Evolutionary conservation across 1,140 invertebrate genomes (phyloP), one percentile per base, ranked within the genome.

Genomic region (Danaus plexippus): DNA sequence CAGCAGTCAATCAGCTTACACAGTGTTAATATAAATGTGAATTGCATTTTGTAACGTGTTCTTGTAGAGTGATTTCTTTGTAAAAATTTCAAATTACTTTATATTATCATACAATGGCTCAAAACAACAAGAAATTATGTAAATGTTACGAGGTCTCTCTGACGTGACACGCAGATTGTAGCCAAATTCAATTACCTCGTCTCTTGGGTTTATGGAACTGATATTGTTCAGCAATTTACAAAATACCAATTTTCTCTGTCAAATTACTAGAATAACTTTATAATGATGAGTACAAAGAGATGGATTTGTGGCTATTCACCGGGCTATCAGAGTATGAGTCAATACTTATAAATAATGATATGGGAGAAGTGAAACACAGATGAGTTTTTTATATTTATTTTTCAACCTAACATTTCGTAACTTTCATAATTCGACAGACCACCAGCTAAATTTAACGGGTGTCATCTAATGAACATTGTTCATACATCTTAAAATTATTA

Each of bases 351-450:
- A 32, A 32, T 32, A 32, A 54, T 54, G 41, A 10, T 9, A 15
- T 45, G 1, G 15, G 7, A 32, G 32, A 55, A 83, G 69, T 77
- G 59, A 85, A 80, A 82, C 60, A 63, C 66, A 73, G 52, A 75
- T 77, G 66, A 57, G 64, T 68, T 73, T 84, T 66, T 81, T 75
- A 72, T 61, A 75, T 86, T 83, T 86, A 84, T 84, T 81, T 79
- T 84, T 86, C 80, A 86, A 86, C 77, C 82, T 85, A 85, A 85
- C 82, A 85, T 77, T 73, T 80, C 67, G 68, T 80, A 85, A 78
- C 74, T 80, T 70, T 79, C 73, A 67, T 82, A 82, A 84, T 80
- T 79, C 64, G 75, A 83, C 69, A 76, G 76, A 75, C 66, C 75
- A 84, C 72, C 75, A 77, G 77, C 78, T 79, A 81, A 67, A 57